Base-by-base conservation (phyloP, 2,888 invertebrate genomes). In the Crossocerus cetratus region DNA sequence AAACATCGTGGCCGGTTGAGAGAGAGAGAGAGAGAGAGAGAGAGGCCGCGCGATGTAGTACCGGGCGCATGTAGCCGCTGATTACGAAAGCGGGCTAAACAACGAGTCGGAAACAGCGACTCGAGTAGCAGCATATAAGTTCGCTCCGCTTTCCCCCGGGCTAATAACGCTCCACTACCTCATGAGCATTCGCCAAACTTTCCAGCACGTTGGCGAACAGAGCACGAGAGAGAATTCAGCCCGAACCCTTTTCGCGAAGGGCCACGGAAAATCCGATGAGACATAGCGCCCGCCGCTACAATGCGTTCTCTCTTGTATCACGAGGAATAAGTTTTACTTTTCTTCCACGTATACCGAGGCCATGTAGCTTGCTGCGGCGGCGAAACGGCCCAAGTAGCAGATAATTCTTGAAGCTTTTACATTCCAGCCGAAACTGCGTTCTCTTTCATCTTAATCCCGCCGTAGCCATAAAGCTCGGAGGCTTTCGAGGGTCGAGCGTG, bases 401-500 rank as follows among this genome's bases (percentile, higher is more conserved):
- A 14, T 63, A 13, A 16, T 63, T 55, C 55, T 4, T 42, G 14
- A 4, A 20, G n/a, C 3, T 69, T 66, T 57, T 69, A 57, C 57
- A 61, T 62, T 44, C 32, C 8, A 3, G 44, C 57, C 3, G 60
- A 67, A 73, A 73, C 73, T 66, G 72, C 8, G 75, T 76, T 72
- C 73, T 67, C 75, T 72, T 69, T 72, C 66, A 45, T 75, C 69
- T 75, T 66, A 75, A 75, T 62, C 72, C 65, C 65, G 32, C 32
- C 23, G 23, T 63, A 63, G 23, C 65, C 56, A 63, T 72, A 65
- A 59, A 70, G 54, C 55, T 65, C 45, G 58, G 69, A 61, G 69
- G 68, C 49, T 65, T 49, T 45, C 21, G 61, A 59, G 57, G 60
- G 58, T 60, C 57, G 63, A 49, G 32, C 55, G 53, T 68, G 55